Evolutionary conservation across 37 sponge, comb jelly and placozoan species (phyloP).

Genomic region (Theonella swinhoei): DNA sequence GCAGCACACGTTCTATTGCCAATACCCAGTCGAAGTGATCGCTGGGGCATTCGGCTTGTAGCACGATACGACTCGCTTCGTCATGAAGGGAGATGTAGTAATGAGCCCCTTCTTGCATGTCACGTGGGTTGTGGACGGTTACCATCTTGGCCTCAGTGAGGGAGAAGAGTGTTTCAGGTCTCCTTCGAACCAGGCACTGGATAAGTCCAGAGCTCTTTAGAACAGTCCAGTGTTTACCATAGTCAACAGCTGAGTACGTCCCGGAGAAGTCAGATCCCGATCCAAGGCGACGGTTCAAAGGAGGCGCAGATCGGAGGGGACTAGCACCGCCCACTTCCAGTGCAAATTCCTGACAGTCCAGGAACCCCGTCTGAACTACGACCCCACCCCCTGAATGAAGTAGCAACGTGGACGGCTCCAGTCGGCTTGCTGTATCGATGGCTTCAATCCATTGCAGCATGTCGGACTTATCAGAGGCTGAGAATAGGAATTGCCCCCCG

Average conservation of each 20-base stretch:
- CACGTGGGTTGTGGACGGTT: slow-evolving; percentile 34
- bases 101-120: slow-evolving; percentile 34
- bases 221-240: slow-evolving; percentile 74
- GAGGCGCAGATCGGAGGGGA: slow-evolving; percentile 7
- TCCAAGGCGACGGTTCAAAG: slow-evolving; percentile 18
- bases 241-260: slow-evolving; percentile 27
- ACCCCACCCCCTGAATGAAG: slow-evolving; percentile 55
- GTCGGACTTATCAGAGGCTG: slow-evolving; percentile 41
- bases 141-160: slow-evolving; percentile 23
- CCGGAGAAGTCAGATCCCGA: slow-evolving; percentile 18
- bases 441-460: slow-evolving; percentile 75
- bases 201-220: slow-evolving; percentile 66
- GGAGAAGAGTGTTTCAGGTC: slow-evolving; percentile 46
- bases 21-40: slow-evolving; percentile 64
- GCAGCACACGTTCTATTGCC: slow-evolving; percentile 34
- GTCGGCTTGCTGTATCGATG: slow-evolving; percentile 32
- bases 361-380: slow-evolving; percentile 49
- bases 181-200: slow-evolving; percentile 56
- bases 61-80: slow-evolving; percentile 16
- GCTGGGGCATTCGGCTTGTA: slow-evolving; percentile 42
- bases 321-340: not conserved
- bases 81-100: slow-evolving; percentile 35
- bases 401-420: slow-evolving; percentile 60
- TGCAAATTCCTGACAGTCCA: slow-evolving; percentile 51
- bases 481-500: not conserved